Conservation (phyloP, 2,797 vertebrate species). For the Neosalanx taihuensis region DNA sequence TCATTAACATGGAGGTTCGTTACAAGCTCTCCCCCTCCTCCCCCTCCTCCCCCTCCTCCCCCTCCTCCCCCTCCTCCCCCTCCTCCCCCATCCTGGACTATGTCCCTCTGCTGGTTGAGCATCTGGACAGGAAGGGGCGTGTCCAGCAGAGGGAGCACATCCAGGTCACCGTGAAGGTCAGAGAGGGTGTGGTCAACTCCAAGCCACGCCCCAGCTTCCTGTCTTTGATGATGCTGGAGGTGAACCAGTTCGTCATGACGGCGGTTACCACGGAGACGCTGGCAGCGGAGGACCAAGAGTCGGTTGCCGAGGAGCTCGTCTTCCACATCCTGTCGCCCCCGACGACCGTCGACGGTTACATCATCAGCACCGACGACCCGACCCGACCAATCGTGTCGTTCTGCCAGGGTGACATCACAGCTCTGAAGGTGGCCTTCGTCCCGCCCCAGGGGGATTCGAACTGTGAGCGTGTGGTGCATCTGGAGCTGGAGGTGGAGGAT, state of each 20-base stretch:
- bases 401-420: constrained; percentile 66
- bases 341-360: constrained; percentile 52
- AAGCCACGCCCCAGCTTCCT: constrained; percentile 60
- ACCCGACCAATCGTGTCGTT: constrained; percentile 64
- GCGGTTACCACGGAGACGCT: constrained; percentile 67
- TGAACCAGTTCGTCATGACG: constrained; percentile 63
- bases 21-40: constrained; percentile 61
- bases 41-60: constrained; percentile 44
- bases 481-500: constrained; percentile 70
- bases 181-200: constrained; percentile 52
- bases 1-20: constrained; percentile 55
- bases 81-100: constrained; percentile 58
- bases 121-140: constrained; percentile 37
- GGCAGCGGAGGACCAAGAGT: constrained; percentile 68
- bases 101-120: constrained; percentile 65
- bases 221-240: constrained; percentile 69
- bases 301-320: constrained; percentile 58
- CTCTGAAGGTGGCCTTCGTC: constrained; percentile 73
- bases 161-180: constrained; percentile 66
- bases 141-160: constrained; percentile 63
- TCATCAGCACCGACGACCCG: constrained; percentile 70
- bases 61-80: constrained; percentile 48
- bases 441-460: constrained; percentile 58
- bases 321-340: constrained; percentile 64
- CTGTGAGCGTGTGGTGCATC: constrained; percentile 65